These are phyloP conservation scores for Strigamia maritima DNA, from an alignment of 2,888 invertebrate genomes.

Conservation along the genomic window DNA sequence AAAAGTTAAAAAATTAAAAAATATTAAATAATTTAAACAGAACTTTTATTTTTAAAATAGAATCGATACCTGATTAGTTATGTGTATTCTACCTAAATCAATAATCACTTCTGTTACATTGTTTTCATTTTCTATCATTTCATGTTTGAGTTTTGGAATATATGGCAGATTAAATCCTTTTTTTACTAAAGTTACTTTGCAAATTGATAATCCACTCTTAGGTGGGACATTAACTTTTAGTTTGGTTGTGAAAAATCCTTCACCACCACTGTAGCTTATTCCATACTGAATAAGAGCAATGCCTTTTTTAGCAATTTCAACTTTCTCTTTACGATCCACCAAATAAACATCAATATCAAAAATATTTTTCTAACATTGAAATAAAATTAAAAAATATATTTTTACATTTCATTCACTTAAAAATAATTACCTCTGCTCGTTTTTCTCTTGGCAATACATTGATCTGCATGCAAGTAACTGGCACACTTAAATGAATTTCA, in stretches of 20 bases:
- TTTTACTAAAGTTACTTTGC: background rate
- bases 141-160: background rate
- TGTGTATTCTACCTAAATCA: conserved; percentile 17
- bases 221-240: background rate
- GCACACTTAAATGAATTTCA: background rate
- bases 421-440: background rate
- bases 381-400: background rate
- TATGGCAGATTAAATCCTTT: conserved; percentile 18
- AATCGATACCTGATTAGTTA: background rate
- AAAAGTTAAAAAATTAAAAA: background rate
- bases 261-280: background rate
- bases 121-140: background rate
- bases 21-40: background rate
- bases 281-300: background rate
- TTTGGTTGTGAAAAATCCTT: background rate
- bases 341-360: background rate
- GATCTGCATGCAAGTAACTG: background rate
- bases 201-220: background rate
- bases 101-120: background rate
- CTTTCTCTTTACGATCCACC: background rate
- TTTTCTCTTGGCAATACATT: background rate
- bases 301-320: background rate
- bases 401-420: no score
- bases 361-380: background rate
- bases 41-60: background rate